Evolutionary conservation across 2,888 invertebrate genomes (phyloP), one percentile per base, ranked within the genome.

Genomic region (Beris chalybata): DNA sequence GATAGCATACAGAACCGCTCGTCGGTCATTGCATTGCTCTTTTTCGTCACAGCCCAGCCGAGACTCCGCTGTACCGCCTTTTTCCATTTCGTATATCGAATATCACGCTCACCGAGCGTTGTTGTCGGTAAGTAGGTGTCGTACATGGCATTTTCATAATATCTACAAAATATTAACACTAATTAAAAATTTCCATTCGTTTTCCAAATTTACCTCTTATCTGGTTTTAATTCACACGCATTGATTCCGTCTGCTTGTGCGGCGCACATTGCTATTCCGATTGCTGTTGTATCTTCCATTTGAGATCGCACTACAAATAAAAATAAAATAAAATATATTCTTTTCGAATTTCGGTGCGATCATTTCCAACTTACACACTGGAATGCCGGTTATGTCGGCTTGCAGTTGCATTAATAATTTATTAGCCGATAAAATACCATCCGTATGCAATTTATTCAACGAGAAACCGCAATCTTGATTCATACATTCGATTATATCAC

Each of bases 241-340:
- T 84, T 84, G 22, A 92, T 85, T 32, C 90, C 91, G 54, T 85
- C 86, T 0, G 95, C 92, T 65, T 85, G 84, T 9, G 93, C 94
- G 6, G 97, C 97, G 43, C 91, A 93, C 84, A 97, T 91, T 1
- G 95, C 97, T 44, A 89, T 96, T 30, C 98, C 98, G 72, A 98
- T 83, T 0, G 96, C 91, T 0, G 96, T 93, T 73, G 96, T 93
- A 80, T 98, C 97, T 74, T 90, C 86, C 77, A 91, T 85, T 65
- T 89, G 89, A 12, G 96, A 91, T 11, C 95, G 86, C 72, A 92
- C 90, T 89, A 75, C 0, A 71, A 71, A 3, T 44, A 15, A 67
- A 44, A 50, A 58, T 45, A 30, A 22, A 30, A 22, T 2, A 11
- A n/a, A 45, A 55, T 48, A 55, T 56, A 52, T 53, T 43, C 30